A percentile compares a stretch with the other conserved stretches of the same genome.
These are phyloP conservation scores for Bilobella aurantiaca DNA, from an alignment of 1,140 invertebrate genomes.

Conservation along the genomic window DNA sequence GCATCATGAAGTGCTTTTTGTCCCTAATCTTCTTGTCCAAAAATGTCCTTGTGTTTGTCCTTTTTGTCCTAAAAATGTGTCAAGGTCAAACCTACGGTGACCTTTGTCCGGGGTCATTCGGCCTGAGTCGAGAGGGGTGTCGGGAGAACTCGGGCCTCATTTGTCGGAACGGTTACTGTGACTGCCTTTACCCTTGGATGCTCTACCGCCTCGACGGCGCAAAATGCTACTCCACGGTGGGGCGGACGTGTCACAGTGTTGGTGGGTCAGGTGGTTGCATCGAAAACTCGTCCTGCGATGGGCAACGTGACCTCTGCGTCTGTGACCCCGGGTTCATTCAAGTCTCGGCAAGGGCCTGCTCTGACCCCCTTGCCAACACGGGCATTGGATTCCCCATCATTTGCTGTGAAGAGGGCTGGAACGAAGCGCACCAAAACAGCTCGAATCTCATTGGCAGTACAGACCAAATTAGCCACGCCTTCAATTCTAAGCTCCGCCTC, in stretches of 20 bases:
- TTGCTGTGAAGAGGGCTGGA: conserved; percentile 1
- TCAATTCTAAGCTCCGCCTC: too few relatives aligned
- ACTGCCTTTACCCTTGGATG: conserved; percentile 8
- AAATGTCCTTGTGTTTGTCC: too few relatives aligned
- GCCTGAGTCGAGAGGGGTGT: not conserved
- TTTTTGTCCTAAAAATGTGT: too few relatives aligned
- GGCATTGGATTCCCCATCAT: conserved; percentile 7
- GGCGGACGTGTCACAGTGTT: not conserved
- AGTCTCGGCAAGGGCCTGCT: conserved; percentile 2
- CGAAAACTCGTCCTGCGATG: conserved; percentile 4
- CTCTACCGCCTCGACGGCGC: not conserved
- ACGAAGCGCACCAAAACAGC: not conserved
- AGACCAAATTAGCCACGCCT: not conserved
- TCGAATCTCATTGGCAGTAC: not conserved
- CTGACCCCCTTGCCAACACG: conserved; percentile 8
- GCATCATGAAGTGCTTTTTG: too few relatives aligned
- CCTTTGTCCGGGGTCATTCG: not conserved
- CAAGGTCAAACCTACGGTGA: not conserved
- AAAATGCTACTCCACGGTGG: conserved; percentile 3
- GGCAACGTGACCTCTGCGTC: not conserved
- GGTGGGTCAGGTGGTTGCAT: not conserved
- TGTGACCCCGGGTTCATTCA: not conserved
- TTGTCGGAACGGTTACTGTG: not conserved
- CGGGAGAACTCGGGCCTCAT: not conserved
- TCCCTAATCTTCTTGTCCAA: too few relatives aligned